Evolutionary conservation across 2,888 invertebrate species (phyloP), one percentile per base, ranked within the genome.

Genomic region (Lasioglossum vierecki): DNA sequence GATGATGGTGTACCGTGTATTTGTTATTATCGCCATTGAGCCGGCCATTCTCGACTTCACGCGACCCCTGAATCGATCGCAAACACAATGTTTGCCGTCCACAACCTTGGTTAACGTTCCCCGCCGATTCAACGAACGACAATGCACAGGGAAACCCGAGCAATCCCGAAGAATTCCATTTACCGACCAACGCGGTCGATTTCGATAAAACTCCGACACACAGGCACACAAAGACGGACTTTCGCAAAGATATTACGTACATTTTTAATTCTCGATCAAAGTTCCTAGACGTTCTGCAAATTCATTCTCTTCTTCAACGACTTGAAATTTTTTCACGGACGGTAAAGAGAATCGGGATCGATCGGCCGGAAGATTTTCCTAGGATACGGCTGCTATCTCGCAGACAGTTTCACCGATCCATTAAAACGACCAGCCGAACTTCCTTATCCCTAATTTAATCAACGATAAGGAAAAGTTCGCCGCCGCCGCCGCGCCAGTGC

Each of bases 381-480:
- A 46, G 75, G 46, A 81, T 79, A 66, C 49, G 35, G 68, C 46
- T n/a, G 11, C 72, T 74, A 80, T 85, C 80, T 76, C 35, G 66
- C 60, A 68, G 44, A n/a, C 49, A 66, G 63, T 73, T 79, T 76
- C 26, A 60, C 41, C 30, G 78, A 81, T 76, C 86, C 86, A 81
- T 86, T 86, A 85, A 85, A 86, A 85, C 80, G 75, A 63, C 82
- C 66, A 57, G 46, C 68, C 66, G 44, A 74, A 77, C 73, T 85
- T 79, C 46, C 86, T 85, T 86, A 86, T 86, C 86, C 79, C 41
- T 86, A 81, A 86, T 86, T 85, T 79, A 81, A 86, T 86, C 86
- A 82, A 74, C 81, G 86, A 85, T 86, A 86, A 74, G 79, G 75
- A 77, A 71, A 86, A 86, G 76, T 86, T 76, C 11, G 63, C 53